These are phyloP conservation scores for Hippasteria phrygiana DNA, from an alignment of 53 echinoderm and acorn worm genomes.

Conservation along the genomic window DNA sequence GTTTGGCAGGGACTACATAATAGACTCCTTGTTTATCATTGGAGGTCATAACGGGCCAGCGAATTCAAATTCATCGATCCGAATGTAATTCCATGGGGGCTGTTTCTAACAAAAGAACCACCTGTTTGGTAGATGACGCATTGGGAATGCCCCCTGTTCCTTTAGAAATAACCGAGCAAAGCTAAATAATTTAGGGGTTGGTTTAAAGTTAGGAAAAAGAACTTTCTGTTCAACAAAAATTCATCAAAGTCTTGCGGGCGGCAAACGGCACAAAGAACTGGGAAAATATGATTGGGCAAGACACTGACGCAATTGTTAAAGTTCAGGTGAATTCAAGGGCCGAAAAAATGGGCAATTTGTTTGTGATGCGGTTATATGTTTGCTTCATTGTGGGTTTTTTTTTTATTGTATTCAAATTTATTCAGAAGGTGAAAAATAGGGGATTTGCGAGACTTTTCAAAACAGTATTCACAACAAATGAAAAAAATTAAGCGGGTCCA, in stretches of 20 bases:
- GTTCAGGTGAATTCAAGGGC: background rate
- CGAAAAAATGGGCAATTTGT: constrained; percentile 1
- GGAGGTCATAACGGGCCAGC: background rate
- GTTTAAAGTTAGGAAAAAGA: background rate
- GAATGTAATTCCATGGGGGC: background rate
- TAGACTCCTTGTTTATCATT: too few species aligned
- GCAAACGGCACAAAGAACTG: background rate
- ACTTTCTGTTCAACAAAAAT: background rate
- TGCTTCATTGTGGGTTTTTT: background rate
- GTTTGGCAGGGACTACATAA: background rate
- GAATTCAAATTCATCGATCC: background rate
- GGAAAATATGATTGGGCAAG: background rate
- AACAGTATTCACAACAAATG: too few species aligned
- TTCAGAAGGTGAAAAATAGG: background rate
- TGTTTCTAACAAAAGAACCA: background rate
- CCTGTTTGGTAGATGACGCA: constrained; percentile 36
- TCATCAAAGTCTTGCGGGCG: background rate
- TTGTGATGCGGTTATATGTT: background rate
- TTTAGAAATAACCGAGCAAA: background rate
- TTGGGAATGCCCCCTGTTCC: constrained; percentile 24
- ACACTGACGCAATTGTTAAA: background rate
- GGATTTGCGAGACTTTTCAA: background rate
- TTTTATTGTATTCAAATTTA: constrained; percentile 14
- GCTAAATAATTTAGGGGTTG: background rate
- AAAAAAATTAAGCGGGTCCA: too few species aligned